Conservation (phyloP, 1,140 invertebrate genomes). For the Zaprionus gabonicus region DNA sequence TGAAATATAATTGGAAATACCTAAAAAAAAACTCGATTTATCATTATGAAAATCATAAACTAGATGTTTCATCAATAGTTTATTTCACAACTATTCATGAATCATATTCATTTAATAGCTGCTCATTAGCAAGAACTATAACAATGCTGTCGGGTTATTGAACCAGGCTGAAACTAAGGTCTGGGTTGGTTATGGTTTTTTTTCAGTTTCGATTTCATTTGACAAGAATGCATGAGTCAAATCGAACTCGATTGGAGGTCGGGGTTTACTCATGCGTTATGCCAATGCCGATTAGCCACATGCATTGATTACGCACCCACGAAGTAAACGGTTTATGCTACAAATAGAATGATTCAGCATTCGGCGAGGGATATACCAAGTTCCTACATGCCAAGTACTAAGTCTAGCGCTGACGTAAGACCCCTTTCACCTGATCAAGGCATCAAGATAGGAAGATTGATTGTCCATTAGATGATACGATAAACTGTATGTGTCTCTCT, state of each 20-base stretch:
- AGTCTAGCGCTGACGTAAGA: conserved; percentile 30
- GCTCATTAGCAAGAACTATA: conserved; percentile 17
- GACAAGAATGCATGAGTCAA: conserved; percentile 40
- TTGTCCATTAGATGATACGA: conserved; percentile 18
- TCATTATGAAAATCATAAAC: not conserved
- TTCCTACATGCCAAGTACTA: not conserved
- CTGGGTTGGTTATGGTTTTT: conserved; percentile 17
- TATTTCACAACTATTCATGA: conserved; percentile 35
- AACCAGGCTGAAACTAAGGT: conserved; percentile 29
- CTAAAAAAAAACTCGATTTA: not conserved
- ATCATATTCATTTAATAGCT: conserved; percentile 24
- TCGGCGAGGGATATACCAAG: not conserved
- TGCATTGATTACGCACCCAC: conserved; percentile 16
- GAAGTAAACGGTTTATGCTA: conserved; percentile 13
- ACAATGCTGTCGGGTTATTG: conserved; percentile 35
- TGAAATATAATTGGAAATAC: not conserved
- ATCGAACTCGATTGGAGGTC: conserved; percentile 1
- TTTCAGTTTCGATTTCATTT: not conserved
- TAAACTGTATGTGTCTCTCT: conserved; percentile 12
- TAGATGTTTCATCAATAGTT: not conserved
- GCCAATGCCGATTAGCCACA: conserved; percentile 4
- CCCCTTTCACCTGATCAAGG: conserved; percentile 43
- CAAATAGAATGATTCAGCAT: conserved; percentile 36
- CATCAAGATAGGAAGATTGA: conserved; percentile 42
- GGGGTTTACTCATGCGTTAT: conserved; percentile 27